Evolutionary conservation across 2,113 vertebrate species (phyloP), one percentile per base, ranked within the genome.

Genomic region (Pandion haliaetus): DNA sequence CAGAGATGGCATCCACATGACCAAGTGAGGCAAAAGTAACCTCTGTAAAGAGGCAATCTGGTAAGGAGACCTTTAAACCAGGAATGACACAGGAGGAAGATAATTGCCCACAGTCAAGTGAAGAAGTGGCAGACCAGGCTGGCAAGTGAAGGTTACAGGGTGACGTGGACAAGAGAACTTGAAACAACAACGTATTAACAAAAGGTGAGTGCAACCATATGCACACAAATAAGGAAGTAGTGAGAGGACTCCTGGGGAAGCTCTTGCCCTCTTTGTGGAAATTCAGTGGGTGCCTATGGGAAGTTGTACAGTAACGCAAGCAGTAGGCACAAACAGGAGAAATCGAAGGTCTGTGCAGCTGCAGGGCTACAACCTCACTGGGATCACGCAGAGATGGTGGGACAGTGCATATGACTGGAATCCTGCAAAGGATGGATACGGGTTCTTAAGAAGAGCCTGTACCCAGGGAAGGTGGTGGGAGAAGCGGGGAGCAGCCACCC

Each of bases 401-500:
- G 45, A 31, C 1, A 50, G 42, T 0, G 55, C 1, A 1, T 29
- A n/a, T 4, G 25, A 57, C 40, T 9, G 28, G 40, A 54, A 19
- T 5, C 23, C 63, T 79, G 38, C 40, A 38, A 28, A 3, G 11
- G 29, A 16, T 17, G 25, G 31, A 42, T 6, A 31, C 9, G 5
- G 26, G 26, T n/a, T 77, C 31, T n/a, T 29, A 23, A 45, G 47
- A 81, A 31, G 24, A 47, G 26, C 16, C 44, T n/a, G 72, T 14
- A 29, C 16, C 32, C 32, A 32, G 38, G 45, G 34, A 61, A 38
- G 3, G 54, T 0, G 2, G 32, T 18, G 9, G 50, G 20, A 62
- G 34, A 54, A 38, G 74, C 2, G 28, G 47, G 25, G 15, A 38
- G 38, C 72, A 13, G 38, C 8, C 29, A 18, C 14, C 34, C 47